Conservation (phyloP, 2,113 vertebrate genomes). For the Rhinichthys klamathensis region DNA sequence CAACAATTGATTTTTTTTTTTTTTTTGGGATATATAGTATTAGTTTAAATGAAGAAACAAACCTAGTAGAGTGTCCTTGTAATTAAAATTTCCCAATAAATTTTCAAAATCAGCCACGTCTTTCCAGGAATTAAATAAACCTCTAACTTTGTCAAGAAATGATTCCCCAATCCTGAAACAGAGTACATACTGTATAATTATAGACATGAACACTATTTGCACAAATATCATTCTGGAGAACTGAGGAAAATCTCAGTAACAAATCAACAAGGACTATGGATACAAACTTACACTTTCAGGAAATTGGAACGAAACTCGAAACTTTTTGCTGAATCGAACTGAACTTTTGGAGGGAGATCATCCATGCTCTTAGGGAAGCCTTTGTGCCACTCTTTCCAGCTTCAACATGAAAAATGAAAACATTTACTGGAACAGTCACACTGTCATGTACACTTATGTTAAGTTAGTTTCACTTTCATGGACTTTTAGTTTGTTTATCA, state of each 20-base stretch:
- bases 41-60: not conserved
- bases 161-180: conserved; percentile 90
- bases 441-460: not conserved
- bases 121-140: conserved; percentile 92
- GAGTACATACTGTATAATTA: not conserved
- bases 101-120: conserved; percentile 91
- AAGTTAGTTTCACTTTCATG: no score
- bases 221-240: not conserved
- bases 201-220: not conserved
- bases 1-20: no score
- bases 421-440: not conserved
- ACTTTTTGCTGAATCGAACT: conserved; percentile 95
- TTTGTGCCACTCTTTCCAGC: conserved; percentile 95
- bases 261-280: not conserved
- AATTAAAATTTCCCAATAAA: conserved; percentile 87
- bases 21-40: not conserved
- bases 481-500: no score
- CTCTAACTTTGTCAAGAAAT: conserved; percentile 92
- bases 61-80: conserved; percentile 97
- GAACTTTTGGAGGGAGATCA: conserved; percentile 89
- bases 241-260: not conserved
- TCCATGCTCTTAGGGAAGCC: conserved; percentile 94
- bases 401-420: conserved; percentile 58
- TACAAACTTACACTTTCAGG: conserved; percentile 87
- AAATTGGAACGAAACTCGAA: conserved; percentile 93